Evolutionary conservation across 2,113 vertebrate genomes (phyloP).

Genomic region (Clinocottus analis): DNA sequence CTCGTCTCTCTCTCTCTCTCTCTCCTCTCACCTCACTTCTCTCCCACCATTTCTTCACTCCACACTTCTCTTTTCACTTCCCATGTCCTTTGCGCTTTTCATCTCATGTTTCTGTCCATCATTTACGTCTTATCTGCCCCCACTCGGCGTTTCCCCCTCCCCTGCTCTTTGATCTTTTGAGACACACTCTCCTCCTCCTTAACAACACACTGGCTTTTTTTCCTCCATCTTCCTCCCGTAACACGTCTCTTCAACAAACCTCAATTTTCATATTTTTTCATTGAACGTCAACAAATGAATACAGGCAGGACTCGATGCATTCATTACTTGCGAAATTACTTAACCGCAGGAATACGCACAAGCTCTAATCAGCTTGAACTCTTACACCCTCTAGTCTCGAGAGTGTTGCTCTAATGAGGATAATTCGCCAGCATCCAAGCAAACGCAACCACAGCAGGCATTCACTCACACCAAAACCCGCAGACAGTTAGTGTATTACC

Average conservation of each 20-base stretch:
- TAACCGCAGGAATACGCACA: background rate
- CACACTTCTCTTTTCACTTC: slow-evolving; percentile 29
- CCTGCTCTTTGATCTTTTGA: slow-evolving; percentile 48
- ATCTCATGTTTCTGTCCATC: slow-evolving; percentile 46
- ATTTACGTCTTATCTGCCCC: slow-evolving; percentile 58
- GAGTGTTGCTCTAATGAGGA: slow-evolving; percentile 14
- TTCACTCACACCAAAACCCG: background rate
- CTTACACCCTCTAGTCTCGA: slow-evolving; percentile 19
- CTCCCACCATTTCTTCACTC: slow-evolving; percentile 15
- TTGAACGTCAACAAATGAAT: slow-evolving; percentile 3
- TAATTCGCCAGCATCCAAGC: slow-evolving; percentile 20
- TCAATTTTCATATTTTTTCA: background rate
- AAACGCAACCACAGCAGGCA: background rate
- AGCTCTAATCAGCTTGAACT: slow-evolving; percentile 58
- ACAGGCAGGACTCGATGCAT: background rate
- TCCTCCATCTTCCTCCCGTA: slow-evolving; percentile 5
- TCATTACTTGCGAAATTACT: background rate
- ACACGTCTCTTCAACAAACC: background rate
- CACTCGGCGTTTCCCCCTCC: slow-evolving; percentile 34
- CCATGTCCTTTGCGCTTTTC: slow-evolving; percentile 27
- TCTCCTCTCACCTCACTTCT: slow-evolving; percentile 45
- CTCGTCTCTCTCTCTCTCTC: slow-evolving; percentile 35
- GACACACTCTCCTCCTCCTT: slow-evolving; percentile 11
- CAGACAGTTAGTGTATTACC: slow-evolving; percentile 70
- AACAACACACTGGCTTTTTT: slow-evolving; percentile 10